Evolutionary conservation across 2,113 vertebrate genomes (phyloP).

Genomic region (Rattus rattus): DNA sequence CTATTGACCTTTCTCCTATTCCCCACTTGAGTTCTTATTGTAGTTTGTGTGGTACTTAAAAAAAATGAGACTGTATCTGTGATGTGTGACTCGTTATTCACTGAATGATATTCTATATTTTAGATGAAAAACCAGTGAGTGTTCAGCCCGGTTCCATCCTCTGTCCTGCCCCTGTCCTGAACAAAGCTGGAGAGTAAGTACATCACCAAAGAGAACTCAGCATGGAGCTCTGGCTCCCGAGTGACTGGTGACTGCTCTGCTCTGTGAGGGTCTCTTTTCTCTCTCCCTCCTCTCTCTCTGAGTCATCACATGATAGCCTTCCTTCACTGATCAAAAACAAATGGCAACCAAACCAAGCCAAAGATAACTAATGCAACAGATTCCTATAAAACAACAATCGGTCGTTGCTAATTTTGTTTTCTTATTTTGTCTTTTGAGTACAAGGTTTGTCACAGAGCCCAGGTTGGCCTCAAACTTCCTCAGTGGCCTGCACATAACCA

Average conservation of each 20-base stretch:
- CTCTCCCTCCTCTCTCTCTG: rapidly evolving
- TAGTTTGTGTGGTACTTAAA: not conserved
- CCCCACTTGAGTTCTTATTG: not conserved
- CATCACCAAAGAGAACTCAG: not conserved
- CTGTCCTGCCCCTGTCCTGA: constrained; percentile 93
- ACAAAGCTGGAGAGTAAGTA: constrained; percentile 97
- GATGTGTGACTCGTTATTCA: constrained; percentile 21
- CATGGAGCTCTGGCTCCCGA: not conserved
- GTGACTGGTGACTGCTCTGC: not conserved
- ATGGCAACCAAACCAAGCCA: not conserved
- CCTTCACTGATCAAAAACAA: not conserved
- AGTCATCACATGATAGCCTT: not conserved
- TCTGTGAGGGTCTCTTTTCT: not conserved
- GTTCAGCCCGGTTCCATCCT: constrained; percentile 91
- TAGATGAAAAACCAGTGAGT: constrained; percentile 90
- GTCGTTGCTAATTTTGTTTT: not conserved
- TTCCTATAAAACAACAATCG: not conserved
- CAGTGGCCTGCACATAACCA: not conserved
- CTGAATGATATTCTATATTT: constrained; percentile 78
- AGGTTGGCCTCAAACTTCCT: not conserved
- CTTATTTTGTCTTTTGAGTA: not conserved
- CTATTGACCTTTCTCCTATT: not conserved
- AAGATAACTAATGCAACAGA: not conserved
- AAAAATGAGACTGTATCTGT: not conserved
- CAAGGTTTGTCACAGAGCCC: not conserved